These are phyloP conservation scores for Melieria crassipennis DNA, from an alignment of 2,888 invertebrate genomes.

Conservation along the genomic window DNA sequence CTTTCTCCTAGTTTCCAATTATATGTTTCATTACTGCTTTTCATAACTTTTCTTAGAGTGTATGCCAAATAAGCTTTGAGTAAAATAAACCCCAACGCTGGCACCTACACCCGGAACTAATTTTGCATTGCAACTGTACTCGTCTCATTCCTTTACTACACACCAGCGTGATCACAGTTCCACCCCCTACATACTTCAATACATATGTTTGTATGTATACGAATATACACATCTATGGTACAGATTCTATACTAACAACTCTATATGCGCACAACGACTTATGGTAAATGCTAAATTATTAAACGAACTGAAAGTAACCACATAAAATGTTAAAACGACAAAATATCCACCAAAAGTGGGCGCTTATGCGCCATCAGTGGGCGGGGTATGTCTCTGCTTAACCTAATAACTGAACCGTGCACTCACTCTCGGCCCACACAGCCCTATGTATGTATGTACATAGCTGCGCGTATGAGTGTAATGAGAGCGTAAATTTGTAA, in stretches of 20 bases:
- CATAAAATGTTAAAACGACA: constrained; percentile 55
- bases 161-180: too few species aligned
- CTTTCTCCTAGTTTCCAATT: too few species aligned
- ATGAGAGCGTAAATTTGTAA: not conserved
- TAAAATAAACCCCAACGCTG: too few species aligned
- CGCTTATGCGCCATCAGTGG: not conserved
- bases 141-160: too few species aligned
- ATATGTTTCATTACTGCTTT: too few species aligned
- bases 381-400: constrained; percentile 13
- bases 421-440: not conserved
- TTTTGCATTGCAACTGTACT: too few species aligned
- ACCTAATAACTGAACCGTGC: constrained; percentile 18
- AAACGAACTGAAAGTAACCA: constrained; percentile 56
- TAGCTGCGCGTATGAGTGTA: not conserved
- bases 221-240: constrained; percentile 21
- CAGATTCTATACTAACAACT: not conserved
- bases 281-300: constrained; percentile 46
- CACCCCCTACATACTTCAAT: constrained; percentile 1
- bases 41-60: too few species aligned
- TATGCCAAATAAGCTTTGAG: too few species aligned
- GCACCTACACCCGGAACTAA: too few species aligned
- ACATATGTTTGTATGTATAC: constrained; percentile 14
- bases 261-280: constrained; percentile 29
- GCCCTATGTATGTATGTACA: not conserved
- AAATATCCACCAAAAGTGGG: constrained; percentile 33